Conservation (phyloP, 2,888 invertebrate species). For the Sphaerophoria rueppellii region DNA sequence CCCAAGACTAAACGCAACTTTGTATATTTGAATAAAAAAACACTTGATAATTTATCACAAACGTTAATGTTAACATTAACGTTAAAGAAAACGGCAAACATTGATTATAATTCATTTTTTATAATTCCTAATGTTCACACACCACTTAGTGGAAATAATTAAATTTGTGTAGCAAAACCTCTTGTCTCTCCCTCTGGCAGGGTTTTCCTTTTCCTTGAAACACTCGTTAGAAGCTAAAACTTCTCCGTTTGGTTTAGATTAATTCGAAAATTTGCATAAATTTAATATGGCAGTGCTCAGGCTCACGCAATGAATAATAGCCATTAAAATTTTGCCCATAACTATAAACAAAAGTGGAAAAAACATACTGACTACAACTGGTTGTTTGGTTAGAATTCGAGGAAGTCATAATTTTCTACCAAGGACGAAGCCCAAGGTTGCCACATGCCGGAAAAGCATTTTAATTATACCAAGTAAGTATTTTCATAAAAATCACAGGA, state of each 20-base stretch:
- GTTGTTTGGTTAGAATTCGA: conserved; percentile 1
- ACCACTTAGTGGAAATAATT: conserved; percentile 41
- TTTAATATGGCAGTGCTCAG: conserved; percentile 39
- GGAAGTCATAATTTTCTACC: conserved; percentile 25
- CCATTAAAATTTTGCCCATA: conserved; percentile 38
- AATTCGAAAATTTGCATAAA: conserved; percentile 40
- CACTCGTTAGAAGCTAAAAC: not conserved
- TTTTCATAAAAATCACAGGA: too few relatives aligned
- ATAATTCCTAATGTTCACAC: conserved; percentile 35
- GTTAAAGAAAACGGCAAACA: conserved; percentile 29
- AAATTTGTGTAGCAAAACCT: conserved; percentile 29
- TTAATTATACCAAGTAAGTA: not conserved
- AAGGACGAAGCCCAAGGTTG: conserved; percentile 1
- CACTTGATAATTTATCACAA: conserved; percentile 21
- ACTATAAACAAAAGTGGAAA: conserved; percentile 32
- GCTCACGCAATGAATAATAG: conserved; percentile 41
- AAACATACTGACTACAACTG: conserved; percentile 13
- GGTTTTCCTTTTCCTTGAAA: not conserved
- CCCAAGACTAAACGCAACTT: not conserved
- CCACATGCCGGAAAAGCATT: not conserved
- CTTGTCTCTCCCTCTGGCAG: not conserved
- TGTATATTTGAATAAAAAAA: conserved; percentile 24
- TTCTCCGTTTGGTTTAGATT: conserved; percentile 13
- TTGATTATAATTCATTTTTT: conserved; percentile 14
- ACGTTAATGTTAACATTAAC: not conserved